Evolutionary conservation across 2,797 vertebrate genomes (phyloP).

Genomic region (Pantherophis vulpinus): DNA sequence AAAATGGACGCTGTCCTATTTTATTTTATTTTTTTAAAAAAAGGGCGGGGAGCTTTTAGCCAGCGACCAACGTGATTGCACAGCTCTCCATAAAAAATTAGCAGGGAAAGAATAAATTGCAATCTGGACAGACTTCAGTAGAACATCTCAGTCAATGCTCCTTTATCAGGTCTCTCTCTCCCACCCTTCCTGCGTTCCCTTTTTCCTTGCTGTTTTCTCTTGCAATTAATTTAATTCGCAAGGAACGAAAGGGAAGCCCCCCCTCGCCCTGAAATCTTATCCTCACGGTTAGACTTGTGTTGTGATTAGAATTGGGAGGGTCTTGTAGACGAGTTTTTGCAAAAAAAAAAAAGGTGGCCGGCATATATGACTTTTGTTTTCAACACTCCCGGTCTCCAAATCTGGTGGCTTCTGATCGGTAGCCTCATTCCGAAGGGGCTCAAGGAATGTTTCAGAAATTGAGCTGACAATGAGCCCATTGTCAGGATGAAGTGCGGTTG

Average conservation of each 20-base stretch:
- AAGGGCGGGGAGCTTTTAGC: fast-evolving
- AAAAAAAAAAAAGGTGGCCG: neutral
- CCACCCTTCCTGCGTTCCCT: neutral
- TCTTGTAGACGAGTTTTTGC: constrained; percentile 49
- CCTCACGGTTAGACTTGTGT: constrained; percentile 33
- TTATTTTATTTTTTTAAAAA: neutral
- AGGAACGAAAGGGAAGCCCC: neutral
- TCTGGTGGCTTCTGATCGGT: fast-evolving
- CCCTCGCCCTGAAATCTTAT: constrained; percentile 19
- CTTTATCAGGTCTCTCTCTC: neutral
- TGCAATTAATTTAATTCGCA: neutral
- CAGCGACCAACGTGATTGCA: neutral
- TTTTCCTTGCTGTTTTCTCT: neutral
- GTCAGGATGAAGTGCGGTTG: neutral
- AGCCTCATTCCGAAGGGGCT: neutral
- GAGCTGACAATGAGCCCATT: neutral
- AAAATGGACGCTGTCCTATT: constrained; percentile 68
- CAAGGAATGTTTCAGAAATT: neutral
- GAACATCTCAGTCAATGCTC: neutral
- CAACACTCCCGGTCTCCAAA: neutral
- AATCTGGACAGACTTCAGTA: neutral
- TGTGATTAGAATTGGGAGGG: constrained; percentile 42
- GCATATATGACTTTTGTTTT: neutral
- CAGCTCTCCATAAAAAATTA: neutral
- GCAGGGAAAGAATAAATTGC: neutral